Base-by-base conservation (phyloP, 1,140 invertebrate genomes). In the Macrobrachium nipponense region DNA sequence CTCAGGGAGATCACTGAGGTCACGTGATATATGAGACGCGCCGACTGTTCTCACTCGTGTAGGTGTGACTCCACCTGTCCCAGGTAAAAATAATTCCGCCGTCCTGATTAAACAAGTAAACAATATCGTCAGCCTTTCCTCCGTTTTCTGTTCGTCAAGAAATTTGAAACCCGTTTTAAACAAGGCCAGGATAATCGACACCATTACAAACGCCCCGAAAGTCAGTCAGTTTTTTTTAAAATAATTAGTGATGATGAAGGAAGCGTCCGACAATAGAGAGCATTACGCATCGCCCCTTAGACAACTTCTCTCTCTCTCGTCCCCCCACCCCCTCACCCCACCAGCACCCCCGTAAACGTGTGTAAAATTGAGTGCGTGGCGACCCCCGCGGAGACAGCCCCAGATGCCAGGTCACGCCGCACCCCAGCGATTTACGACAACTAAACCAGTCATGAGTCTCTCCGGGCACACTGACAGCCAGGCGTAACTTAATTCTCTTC, bases 11-110 rank as follows among this genome's bases (percentile, higher is more conserved):
- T 36, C 80, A 68, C n/a, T 11, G 64, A 81, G 80, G 80, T 81
- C 66, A 81, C 80, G n/a, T 81, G 80, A 82, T 75, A 75, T 82
- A 82, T 73, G 80, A 80, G 80, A 7, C 62, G 51, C 15, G 44
- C 51, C 75, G 43, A 43, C 75, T 58, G 75, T 58, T 58, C 75
- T 51, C 15, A 10, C 17, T 58, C 75, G 43, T 58, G 58, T 51
- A 58, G 17, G 58, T 20, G 15, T 77, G 43, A 23, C 75, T 58
- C 15, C 6, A 58, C 44, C 43, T 23, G 43, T 23, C 43, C 5
- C 59, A 59, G 27, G 20, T 18, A 51, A 18, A 76, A 20, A n/a
- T 51, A 76, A 17, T 44, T 76, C 43, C 58, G 18, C 17, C 44
- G n/a, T 51, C 11, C 44, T 51, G 6, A 36, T 20, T 44, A 20